These are phyloP conservation scores for Calycopis cecrops DNA, from an alignment of 1,140 invertebrate genomes.

Conservation along the genomic window DNA sequence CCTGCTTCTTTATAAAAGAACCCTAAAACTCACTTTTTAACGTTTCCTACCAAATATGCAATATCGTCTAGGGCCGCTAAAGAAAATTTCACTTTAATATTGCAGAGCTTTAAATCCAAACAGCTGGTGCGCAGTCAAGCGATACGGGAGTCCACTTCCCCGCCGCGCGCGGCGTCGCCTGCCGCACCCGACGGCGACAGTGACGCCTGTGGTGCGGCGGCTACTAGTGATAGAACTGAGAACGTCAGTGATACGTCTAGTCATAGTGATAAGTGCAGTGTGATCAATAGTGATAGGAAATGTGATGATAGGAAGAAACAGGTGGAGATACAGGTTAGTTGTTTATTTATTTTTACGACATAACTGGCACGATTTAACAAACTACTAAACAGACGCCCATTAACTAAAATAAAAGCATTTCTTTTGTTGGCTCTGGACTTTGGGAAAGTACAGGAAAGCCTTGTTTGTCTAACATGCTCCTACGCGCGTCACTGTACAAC, in stretches of 20 bases:
- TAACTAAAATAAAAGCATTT: too few relatives aligned
- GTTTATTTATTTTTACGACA: neutral
- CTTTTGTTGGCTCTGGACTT: too few relatives aligned
- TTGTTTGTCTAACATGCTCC: too few relatives aligned
- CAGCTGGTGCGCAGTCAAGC: slow-evolving; percentile 91
- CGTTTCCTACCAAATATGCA: too few relatives aligned
- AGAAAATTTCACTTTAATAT: too few relatives aligned
- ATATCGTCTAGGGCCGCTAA: too few relatives aligned
- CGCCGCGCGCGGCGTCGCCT: slow-evolving; percentile 78
- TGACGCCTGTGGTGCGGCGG: slow-evolving; percentile 5
- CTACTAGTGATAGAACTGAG: slow-evolving; percentile 1
- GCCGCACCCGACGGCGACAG: neutral
- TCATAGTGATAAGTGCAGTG: slow-evolving; percentile 31
- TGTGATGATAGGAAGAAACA: slow-evolving; percentile 40
- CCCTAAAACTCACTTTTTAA: too few relatives aligned
- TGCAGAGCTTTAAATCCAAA: slow-evolving; percentile 84
- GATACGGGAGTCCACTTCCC: slow-evolving; percentile 90
- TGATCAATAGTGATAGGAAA: slow-evolving; percentile 27
- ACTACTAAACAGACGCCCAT: too few relatives aligned
- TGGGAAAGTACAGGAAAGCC: too few relatives aligned
- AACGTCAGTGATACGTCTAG: slow-evolving; percentile 31
- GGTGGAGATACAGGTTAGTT: slow-evolving; percentile 67
- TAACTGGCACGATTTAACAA: too few relatives aligned
- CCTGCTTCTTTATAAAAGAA: too few relatives aligned
- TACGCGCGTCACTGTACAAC: too few relatives aligned